phyloP scores from a whole-genome alignment of 2,888 invertebrate genomes.

The Sipha maydis region DNA sequence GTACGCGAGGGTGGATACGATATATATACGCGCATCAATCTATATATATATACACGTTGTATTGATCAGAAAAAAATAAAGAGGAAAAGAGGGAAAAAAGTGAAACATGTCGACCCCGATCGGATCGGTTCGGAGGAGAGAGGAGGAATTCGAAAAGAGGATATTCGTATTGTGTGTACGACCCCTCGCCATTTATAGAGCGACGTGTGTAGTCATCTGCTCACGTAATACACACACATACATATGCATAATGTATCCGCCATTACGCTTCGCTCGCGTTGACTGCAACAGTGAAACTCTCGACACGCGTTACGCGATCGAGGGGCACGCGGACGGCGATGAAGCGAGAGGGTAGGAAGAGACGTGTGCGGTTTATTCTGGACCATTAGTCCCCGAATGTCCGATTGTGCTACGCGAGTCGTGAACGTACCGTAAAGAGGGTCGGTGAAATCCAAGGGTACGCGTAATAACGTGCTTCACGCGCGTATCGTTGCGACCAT shows the following conservation, averaged over 20 bases:
- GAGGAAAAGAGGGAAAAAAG: not conserved
- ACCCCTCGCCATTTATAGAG: not conserved
- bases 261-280: not conserved
- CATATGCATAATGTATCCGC: not conserved
- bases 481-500: not conserved
- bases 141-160: not conserved
- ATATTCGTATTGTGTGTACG: not conserved
- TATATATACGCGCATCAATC: not conserved
- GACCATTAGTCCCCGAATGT: conserved; percentile 47
- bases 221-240: not conserved
- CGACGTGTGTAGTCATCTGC: not conserved
- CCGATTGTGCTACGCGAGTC: not conserved
- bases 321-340: not conserved
- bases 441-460: not conserved
- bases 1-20: not conserved
- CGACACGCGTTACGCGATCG: conserved; percentile 12
- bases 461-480: no score
- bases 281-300: conserved; percentile 8
- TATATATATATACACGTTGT: not conserved
- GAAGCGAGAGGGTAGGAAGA: not conserved
- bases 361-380: conserved; percentile 45
- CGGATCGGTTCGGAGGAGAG: not conserved
- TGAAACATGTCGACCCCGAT: not conserved
- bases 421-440: no score
- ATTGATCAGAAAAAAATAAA: not conserved